These are phyloP conservation scores for Thalassoma bifasciatum DNA, from an alignment of 2,113 vertebrate species.

Conservation along the genomic window DNA sequence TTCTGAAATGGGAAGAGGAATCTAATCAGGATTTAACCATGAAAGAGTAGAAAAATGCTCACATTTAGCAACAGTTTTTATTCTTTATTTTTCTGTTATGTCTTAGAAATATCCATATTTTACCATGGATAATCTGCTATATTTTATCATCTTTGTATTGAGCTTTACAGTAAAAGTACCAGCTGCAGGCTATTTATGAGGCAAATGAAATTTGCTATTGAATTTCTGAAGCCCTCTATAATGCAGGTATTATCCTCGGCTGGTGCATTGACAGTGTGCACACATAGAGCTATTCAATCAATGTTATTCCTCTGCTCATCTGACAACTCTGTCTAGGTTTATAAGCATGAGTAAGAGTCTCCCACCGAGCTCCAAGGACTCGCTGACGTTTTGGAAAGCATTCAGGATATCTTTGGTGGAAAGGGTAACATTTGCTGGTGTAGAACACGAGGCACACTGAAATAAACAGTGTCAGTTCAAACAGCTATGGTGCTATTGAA, in stretches of 20 bases:
- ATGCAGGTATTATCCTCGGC: conserved; percentile 31
- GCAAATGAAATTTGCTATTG: conserved; percentile 15
- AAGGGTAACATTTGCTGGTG: conserved; percentile 14
- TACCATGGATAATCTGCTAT: conserved; percentile 12
- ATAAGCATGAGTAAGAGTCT: conserved; percentile 47
- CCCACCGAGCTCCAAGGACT: conserved; percentile 39
- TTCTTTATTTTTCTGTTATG: conserved; percentile 17
- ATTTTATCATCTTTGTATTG: background rate
- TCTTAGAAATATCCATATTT: conserved; percentile 11
- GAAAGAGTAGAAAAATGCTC: background rate
- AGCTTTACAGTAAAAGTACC: conserved; percentile 3
- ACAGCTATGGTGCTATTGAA: background rate
- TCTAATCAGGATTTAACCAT: conserved; percentile 37
- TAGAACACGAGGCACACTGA: conserved; percentile 15
- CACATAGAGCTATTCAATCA: conserved; percentile 46
- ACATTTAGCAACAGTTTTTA: conserved; percentile 7
- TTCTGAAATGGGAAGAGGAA: conserved; percentile 26
- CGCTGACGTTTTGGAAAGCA: conserved; percentile 35
- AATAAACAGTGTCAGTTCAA: conserved; percentile 45
- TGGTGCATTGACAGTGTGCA: conserved; percentile 14
- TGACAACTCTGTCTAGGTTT: conserved; percentile 53
- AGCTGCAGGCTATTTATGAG: conserved; percentile 13
- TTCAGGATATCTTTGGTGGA: conserved; percentile 33
- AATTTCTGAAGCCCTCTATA: conserved; percentile 7
- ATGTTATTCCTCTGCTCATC: conserved; percentile 37